These are phyloP conservation scores for Melanostoma scalare DNA, from an alignment of 2,888 invertebrate species.

Conservation along the genomic window DNA sequence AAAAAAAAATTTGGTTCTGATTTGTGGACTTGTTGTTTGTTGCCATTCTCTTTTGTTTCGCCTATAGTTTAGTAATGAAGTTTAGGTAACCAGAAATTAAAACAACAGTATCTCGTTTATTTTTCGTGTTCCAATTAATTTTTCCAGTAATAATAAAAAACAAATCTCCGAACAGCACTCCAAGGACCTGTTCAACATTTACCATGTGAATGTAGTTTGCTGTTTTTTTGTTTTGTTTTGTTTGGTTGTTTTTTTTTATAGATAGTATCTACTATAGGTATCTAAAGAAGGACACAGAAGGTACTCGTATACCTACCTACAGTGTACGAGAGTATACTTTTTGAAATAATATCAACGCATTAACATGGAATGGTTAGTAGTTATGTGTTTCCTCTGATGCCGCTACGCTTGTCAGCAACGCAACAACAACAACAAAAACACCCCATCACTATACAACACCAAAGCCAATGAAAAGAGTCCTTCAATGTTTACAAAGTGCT, in stretches of 20 bases:
- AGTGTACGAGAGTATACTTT: conserved; percentile 15
- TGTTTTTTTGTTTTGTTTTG: background rate
- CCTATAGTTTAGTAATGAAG: no score
- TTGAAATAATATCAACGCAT: conserved; percentile 69
- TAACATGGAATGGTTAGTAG: conserved; percentile 59
- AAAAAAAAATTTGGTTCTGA: no score
- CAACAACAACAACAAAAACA: background rate
- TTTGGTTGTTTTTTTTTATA: conserved; percentile 6
- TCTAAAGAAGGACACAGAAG: no score
- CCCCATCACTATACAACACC: background rate
- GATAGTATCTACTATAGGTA: background rate
- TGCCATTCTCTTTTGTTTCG: no score
- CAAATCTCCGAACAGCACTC: conserved; percentile 59
- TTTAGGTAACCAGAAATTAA: no score
- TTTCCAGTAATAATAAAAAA: conserved; percentile 60
- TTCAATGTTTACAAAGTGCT: conserved; percentile 72
- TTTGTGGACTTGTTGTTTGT: no score
- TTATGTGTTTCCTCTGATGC: conserved; percentile 16
- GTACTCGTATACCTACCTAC: background rate
- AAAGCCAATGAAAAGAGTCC: conserved; percentile 52
- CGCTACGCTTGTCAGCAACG: background rate
- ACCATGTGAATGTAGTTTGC: conserved; percentile 62
- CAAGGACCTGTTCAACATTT: conserved; percentile 65
- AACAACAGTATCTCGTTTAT: background rate
- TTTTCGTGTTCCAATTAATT: conserved; percentile 63